Conservation (phyloP, 2,113 vertebrate species). For the Tricholaema leucomelas region DNA sequence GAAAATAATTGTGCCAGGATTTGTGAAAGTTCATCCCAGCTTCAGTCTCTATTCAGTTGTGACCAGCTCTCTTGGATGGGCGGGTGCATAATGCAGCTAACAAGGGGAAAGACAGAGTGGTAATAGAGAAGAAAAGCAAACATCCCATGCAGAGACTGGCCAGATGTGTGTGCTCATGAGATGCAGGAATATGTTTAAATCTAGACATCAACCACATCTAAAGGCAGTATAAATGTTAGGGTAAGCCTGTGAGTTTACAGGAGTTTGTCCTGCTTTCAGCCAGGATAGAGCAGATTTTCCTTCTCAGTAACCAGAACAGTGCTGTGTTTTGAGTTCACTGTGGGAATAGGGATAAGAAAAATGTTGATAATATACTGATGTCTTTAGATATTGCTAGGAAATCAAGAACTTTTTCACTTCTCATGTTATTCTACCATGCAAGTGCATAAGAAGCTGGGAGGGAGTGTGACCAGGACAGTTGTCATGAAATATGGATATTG, state of each 20-base stretch:
- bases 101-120: not conserved
- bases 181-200: not conserved
- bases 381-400: not conserved
- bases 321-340: not conserved
- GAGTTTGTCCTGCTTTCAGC: not conserved
- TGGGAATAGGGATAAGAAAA: not conserved
- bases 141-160: accelerated
- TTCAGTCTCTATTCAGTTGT: not conserved
- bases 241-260: not conserved
- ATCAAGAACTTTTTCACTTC: not conserved
- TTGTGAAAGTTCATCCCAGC: not conserved
- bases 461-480: not conserved
- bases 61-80: not conserved
- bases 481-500: not conserved
- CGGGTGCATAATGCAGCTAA: not conserved
- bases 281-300: not conserved
- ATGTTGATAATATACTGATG: not conserved
- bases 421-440: not conserved
- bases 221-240: not conserved
- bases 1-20: not conserved
- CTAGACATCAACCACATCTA: not conserved
- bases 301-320: not conserved
- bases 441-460: not conserved
- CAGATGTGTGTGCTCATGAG: not conserved
- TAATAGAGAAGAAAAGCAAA: not conserved